phyloP scores from a whole-genome alignment of 53 echinoderm and acorn worm species.

The Paracentrotus lividus region DNA sequence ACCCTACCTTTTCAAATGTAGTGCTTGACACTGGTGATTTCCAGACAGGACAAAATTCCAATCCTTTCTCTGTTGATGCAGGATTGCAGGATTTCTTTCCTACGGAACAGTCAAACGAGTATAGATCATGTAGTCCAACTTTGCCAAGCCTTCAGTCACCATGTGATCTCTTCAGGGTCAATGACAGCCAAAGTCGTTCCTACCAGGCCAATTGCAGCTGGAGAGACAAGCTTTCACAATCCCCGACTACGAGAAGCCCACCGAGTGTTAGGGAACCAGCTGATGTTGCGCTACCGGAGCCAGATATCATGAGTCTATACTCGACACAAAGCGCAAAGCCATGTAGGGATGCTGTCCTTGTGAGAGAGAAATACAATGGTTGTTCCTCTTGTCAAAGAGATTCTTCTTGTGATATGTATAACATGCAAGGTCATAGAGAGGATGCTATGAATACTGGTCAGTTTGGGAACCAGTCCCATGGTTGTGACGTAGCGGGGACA shows the following conservation, averaged over 20 bases:
- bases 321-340: background rate
- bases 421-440: background rate
- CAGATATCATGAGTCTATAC: constrained; percentile 17
- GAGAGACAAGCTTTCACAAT: background rate
- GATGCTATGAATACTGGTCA: background rate
- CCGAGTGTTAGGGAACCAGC: background rate
- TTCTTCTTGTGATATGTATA: background rate
- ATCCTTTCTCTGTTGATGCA: background rate
- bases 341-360: background rate
- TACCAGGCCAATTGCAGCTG: background rate
- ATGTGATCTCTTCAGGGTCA: background rate
- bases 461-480: background rate
- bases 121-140: background rate
- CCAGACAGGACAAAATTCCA: background rate
- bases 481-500: no score
- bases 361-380: background rate
- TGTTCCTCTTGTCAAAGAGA: background rate
- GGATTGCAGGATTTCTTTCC: background rate
- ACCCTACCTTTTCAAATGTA: background rate
- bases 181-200: background rate
- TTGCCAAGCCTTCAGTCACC: background rate
- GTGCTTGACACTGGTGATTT: background rate
- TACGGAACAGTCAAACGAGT: background rate
- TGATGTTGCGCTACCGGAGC: background rate
- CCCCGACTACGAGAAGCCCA: background rate